Conservation (phyloP, 2,113 vertebrate species). For the Antennarius striatus region DNA sequence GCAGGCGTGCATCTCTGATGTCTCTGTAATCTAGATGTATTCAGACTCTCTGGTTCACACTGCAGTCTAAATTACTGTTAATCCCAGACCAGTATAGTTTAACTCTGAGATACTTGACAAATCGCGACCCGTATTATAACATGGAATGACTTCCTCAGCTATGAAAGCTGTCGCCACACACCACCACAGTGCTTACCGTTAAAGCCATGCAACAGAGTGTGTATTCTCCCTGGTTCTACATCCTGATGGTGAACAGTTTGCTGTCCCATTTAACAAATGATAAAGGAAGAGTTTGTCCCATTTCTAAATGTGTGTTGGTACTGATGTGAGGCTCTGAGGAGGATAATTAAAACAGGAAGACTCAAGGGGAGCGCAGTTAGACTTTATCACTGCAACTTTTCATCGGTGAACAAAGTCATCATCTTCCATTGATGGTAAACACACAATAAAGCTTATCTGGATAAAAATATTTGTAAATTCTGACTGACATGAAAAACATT, state of each 20-base stretch:
- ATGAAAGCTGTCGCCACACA: too few relatives aligned
- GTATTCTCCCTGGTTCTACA: slow-evolving; percentile 2
- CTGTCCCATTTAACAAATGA: slow-evolving; percentile 37
- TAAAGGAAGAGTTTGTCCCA: slow-evolving; percentile 36
- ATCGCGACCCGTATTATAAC: too few relatives aligned
- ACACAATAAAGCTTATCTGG: background rate
- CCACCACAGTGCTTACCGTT: slow-evolving; percentile 19
- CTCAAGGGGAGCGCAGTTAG: background rate
- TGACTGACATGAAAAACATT: background rate
- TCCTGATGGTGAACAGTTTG: background rate
- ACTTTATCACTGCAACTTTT: slow-evolving; percentile 5
- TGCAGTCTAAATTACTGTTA: too few relatives aligned
- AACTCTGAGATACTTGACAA: too few relatives aligned
- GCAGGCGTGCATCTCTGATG: too few relatives aligned
- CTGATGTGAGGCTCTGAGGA: slow-evolving; percentile 7
- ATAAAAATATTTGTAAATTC: background rate
- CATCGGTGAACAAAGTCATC: slow-evolving; percentile 18
- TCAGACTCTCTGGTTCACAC: too few relatives aligned
- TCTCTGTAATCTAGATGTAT: too few relatives aligned
- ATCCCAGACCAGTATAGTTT: too few relatives aligned
- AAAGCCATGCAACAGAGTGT: background rate
- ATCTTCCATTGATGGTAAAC: slow-evolving; percentile 3
- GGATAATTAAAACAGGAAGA: slow-evolving; percentile 29
- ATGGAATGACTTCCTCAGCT: too few relatives aligned
- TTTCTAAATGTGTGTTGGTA: slow-evolving; percentile 34